A percentile compares a stretch with the other conserved stretches of the same genome.
Conservation (phyloP, 2,113 vertebrate species). For the Numenius arquata region DNA sequence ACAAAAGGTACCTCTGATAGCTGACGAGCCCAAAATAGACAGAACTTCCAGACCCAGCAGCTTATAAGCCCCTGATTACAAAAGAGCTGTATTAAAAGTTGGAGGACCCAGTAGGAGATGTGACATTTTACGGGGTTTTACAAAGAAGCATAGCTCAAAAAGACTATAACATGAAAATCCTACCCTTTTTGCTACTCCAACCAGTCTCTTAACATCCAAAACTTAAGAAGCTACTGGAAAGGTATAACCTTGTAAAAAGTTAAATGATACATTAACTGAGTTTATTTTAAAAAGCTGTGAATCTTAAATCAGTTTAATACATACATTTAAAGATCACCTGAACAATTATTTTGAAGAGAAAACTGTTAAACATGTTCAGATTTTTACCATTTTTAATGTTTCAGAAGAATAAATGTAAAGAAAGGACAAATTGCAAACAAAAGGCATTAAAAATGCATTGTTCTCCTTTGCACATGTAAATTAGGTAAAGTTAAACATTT, state of each 20-base stretch:
- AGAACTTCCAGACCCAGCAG: neutral
- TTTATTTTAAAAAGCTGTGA: neutral
- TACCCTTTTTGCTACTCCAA: neutral
- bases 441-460: conserved; percentile 4
- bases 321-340: neutral
- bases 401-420: neutral
- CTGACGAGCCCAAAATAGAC: neutral
- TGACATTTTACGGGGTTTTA: neutral
- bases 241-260: neutral
- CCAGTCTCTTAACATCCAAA: neutral
- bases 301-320: neutral
- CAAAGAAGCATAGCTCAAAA: neutral
- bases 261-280: neutral
- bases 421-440: neutral
- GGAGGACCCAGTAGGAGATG: neutral
- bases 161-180: neutral
- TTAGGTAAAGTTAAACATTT: conserved; percentile 9
- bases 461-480: conserved; percentile 11
- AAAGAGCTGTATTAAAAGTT: neutral
- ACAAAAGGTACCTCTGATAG: neutral
- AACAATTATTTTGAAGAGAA: neutral
- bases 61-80: neutral
- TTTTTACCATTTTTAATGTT: neutral
- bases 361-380: neutral
- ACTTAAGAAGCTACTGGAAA: neutral